Evolutionary conservation across 2,888 invertebrate genomes (phyloP).

Genomic region (Seira sanloemensis): DNA sequence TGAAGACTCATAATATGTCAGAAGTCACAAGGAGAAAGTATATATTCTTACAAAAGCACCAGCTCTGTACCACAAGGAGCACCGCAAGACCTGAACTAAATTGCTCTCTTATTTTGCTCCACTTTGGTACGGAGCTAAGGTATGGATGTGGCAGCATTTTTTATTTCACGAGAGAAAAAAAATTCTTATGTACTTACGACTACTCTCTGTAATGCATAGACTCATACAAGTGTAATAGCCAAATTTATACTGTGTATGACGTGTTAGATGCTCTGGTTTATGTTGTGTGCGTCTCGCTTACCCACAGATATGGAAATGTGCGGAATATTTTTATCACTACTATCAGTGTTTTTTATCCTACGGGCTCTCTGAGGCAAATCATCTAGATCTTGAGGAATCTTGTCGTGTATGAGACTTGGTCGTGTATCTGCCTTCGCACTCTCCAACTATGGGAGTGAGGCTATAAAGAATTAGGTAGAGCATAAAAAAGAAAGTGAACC

Average conservation of each 20-base stretch:
- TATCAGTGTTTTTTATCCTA: background rate
- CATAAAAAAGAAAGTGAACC: background rate
- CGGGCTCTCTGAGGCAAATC: background rate
- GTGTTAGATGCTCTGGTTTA: background rate
- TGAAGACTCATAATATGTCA: slow-evolving; percentile 15
- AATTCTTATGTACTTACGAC: background rate
- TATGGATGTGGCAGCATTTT: background rate
- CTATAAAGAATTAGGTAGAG: background rate
- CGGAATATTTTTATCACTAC: background rate
- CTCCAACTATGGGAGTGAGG: too few relatives aligned
- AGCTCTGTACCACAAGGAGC: background rate
- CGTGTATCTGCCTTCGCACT: background rate
- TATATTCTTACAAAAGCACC: background rate
- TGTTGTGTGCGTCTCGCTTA: background rate
- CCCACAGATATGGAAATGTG: background rate
- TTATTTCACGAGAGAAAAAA: background rate
- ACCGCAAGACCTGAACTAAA: slow-evolving; percentile 11
- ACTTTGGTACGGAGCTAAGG: background rate
- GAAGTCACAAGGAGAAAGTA: slow-evolving; percentile 1
- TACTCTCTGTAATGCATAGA: background rate
- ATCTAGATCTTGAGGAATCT: background rate
- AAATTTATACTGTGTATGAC: background rate
- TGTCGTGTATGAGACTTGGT: background rate
- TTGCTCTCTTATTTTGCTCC: slow-evolving; percentile 10
- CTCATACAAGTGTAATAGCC: background rate